Base-by-base conservation (phyloP, 1,140 invertebrate genomes). In the Gonatopus flavifemur region DNA sequence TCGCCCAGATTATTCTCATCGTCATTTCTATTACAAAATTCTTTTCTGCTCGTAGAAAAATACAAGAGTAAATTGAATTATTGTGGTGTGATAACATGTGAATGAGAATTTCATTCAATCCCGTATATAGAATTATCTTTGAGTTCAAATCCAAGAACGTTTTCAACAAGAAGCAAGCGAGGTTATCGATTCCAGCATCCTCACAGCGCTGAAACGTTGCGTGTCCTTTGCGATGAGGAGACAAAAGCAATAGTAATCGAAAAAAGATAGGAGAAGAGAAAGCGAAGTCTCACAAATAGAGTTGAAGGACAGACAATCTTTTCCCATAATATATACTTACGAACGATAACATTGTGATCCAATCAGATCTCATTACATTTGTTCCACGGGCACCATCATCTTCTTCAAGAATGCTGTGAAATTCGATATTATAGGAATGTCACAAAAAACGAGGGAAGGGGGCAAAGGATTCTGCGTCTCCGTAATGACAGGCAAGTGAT, bases 321-420 rank as follows among this genome's bases (percentile, higher is more conserved):
- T 28, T 16, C 40, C 57, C 62, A 66, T 59, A 57, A 68, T 71
- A 47, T 62, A 53, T 74, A 78, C 76, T 78, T 61, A 78, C 76
- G 66, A 61, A 69, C 63, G 59, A 60, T 54, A 48, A 66, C 40
- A 38, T 54, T 57, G 49, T 64, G 55, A 48, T 53, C n/a, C 40
- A 43, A 22, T 57, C 44, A 47, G 55, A 48, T 53, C n/a, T 39
- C 42, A 22, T 57, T 44, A 47, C 44, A 59, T 57, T 54, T 47
- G 20, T 81, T 86, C 74, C 52, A 70, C 64, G 25, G 52, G 52
- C 49, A 58, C 58, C 84, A 87, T 84, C 77, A 86, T 78, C 81
- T 85, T 86, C 84, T 86, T 86, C 80, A 88, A 82, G 83, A 86
- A 87, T 71, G 84, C 85, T 87, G 83, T 59, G 84, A 85, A 82